Base-by-base conservation (phyloP, 2,113 vertebrate species). In the Odontophorus gujanensis region DNA sequence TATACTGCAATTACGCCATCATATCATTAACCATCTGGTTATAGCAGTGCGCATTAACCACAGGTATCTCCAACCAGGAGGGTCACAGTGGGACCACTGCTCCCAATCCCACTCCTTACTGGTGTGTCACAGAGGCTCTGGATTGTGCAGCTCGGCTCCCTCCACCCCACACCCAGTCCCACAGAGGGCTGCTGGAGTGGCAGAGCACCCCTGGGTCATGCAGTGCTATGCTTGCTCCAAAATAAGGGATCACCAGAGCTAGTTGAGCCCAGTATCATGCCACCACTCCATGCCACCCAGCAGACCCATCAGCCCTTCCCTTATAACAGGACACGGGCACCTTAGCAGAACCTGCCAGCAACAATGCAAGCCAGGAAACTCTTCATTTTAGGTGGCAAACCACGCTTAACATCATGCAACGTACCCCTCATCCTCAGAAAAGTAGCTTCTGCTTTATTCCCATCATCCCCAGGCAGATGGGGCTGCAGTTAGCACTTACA, bases 1-100 rank as follows among this genome's bases (percentile, higher is more conserved):
- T 38, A 34, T 77, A 81, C 91, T 93, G 93, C 87, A 95, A 93
- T 97, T 95, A 92, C 24, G 0, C 79, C 67, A 79, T 81, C 78
- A 4, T 76, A 38, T 79, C 84, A 17, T 80, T 89, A 92, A 94
- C 74, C 81, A 90, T 62, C 91, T 95, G 89, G 13, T 71, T 62
- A 34, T 14, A 68, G 55, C 62, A 72, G 76, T 24, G 21, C 7
- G 0, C 4, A 5, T 42, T 6, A 82, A 53, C 78, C 63, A 20
- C 81, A 76, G 81, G 92, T 58, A 80, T 13, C 78, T 76, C 68
- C 0, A 11, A 81, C 81, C 34, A 91, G 55, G 81, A 47, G 48
- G 7, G 71, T 42, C 16, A 14, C 58, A 25, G 57, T 8, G 25
- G 57, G 66, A 62, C 62, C 80, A 45, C 61, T 66, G 24, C 65